Evolutionary conservation across 2,797 vertebrate genomes (phyloP), one percentile per base, ranked within the genome.

Genomic region (Poeciliopsis turneri): DNA sequence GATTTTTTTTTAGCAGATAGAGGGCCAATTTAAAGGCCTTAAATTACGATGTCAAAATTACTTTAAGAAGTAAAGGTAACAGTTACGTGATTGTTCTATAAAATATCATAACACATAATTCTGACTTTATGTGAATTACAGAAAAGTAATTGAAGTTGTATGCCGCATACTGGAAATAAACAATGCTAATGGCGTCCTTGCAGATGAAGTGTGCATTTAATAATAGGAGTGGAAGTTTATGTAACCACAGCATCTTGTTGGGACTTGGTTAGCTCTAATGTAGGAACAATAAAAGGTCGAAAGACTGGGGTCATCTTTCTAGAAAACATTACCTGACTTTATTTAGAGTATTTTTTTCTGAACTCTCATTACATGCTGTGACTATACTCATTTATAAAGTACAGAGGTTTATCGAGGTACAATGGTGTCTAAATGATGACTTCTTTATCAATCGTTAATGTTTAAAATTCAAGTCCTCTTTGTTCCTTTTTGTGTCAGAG

Each of bases 401-500:
- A 4, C 12, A 70, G n/a, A 70, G 36, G 36, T 10, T 41, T 68
- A 30, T 30, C 13, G 30, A 16, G 23, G 5, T 39, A 43, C 11
- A 41, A 12, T 11, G 20, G 23, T 15, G 5, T 39, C 1, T 43
- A 28, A 46, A 70, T 13, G 4, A 16, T 28, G 13, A n/a, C 25
- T 28, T 36, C 13, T 39, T 66, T 66, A 16, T 23, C 20, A 20
- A 20, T 20, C 18, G 33, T 36, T 23, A 66, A 36, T 23, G 3
- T 36, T 66, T 36, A 6, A 9, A 23, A 66, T 39, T 10, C 3
- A 12, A 23, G 3, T 28, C 76, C 1, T 70, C 66, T 12, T 47
- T 43, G n/a, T 47, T 77, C 49, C 12, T 28, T 78, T 68, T 51
- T 25, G 33, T 69, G 33, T 39, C 6, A n/a, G 64, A 77, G 25